Evolutionary conservation across 2,113 vertebrate genomes (phyloP).

Genomic region (Hippocampus zosterae): DNA sequence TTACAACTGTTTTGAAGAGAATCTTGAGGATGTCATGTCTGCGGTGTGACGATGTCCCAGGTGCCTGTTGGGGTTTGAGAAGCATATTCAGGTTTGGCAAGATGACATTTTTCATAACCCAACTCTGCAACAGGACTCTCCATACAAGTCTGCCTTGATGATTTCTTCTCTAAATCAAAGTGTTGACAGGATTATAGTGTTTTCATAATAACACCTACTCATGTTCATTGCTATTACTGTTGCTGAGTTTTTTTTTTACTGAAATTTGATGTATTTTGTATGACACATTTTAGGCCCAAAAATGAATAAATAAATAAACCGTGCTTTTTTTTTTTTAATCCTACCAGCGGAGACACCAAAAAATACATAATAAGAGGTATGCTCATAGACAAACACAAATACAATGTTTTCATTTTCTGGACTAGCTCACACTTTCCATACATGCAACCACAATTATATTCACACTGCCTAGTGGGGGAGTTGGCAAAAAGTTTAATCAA

Average conservation of each 20-base stretch:
- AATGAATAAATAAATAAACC: not conserved
- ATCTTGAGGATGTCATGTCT: slow-evolving; percentile 20
- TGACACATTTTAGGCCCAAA: not conserved
- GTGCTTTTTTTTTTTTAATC: not conserved
- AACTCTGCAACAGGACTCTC: not conserved
- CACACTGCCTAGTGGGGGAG: too few relatives aligned
- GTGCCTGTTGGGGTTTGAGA: not conserved
- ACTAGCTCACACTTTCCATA: too few relatives aligned
- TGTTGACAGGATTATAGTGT: not conserved
- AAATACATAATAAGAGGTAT: not conserved
- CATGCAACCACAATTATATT: too few relatives aligned
- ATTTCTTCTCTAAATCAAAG: not conserved
- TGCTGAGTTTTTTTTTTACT: not conserved
- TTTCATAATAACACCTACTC: not conserved
- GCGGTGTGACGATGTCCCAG: slow-evolving; percentile 13
- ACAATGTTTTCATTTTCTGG: too few relatives aligned
- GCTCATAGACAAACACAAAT: too few relatives aligned
- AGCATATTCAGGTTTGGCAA: not conserved
- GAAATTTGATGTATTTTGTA: not conserved
- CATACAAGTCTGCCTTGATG: not conserved
- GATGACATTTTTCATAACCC: not conserved
- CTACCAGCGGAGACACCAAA: not conserved
- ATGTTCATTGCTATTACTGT: not conserved
- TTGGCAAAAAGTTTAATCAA: too few relatives aligned
- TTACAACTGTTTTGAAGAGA: slow-evolving; percentile 12